Conservation (phyloP, 2,888 invertebrate species). For the Dilophus febrilis region DNA sequence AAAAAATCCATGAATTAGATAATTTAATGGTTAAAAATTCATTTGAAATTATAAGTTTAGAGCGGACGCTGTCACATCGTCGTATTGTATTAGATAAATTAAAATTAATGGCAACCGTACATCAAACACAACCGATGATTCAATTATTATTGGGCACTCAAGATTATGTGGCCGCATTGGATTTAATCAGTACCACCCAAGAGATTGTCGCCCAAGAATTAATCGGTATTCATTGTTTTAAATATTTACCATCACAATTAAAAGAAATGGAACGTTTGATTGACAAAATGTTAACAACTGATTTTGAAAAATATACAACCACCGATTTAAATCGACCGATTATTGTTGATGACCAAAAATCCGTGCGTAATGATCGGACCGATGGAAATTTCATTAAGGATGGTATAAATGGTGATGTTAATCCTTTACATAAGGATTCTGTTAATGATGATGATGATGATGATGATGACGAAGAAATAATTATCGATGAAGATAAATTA, state of each 20-base stretch:
- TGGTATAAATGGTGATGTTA: slow-evolving; percentile 25
- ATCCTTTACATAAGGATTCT: no score
- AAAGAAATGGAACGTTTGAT: slow-evolving; percentile 91
- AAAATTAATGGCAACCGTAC: slow-evolving; percentile 84
- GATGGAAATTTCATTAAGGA: no score
- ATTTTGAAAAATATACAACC: slow-evolving; percentile 82
- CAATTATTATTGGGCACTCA: slow-evolving; percentile 86
- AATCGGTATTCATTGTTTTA: slow-evolving; percentile 83
- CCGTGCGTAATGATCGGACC: no score
- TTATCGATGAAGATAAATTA: slow-evolving; percentile 70
- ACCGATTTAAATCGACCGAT: slow-evolving; percentile 78
- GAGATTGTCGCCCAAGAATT: slow-evolving; percentile 81
- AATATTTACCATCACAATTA: slow-evolving; percentile 88
- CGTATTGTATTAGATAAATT: slow-evolving; percentile 52
- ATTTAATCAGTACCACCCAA: slow-evolving; percentile 91
- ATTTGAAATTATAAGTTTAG: slow-evolving; percentile 55
- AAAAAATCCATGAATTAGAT: slow-evolving; percentile 63
- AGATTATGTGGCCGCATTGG: slow-evolving; percentile 93
- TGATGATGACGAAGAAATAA: slow-evolving; percentile 30
- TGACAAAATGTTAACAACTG: slow-evolving; percentile 90
- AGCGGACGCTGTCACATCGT: slow-evolving; percentile 46
- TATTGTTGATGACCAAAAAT: no score
- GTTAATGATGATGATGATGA: slow-evolving; percentile 27
- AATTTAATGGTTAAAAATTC: slow-evolving; percentile 63
- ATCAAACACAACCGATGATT: slow-evolving; percentile 95